phyloP scores from a whole-genome alignment of 92 coral and sea anemone species.

The Zoanthus sociatus region DNA sequence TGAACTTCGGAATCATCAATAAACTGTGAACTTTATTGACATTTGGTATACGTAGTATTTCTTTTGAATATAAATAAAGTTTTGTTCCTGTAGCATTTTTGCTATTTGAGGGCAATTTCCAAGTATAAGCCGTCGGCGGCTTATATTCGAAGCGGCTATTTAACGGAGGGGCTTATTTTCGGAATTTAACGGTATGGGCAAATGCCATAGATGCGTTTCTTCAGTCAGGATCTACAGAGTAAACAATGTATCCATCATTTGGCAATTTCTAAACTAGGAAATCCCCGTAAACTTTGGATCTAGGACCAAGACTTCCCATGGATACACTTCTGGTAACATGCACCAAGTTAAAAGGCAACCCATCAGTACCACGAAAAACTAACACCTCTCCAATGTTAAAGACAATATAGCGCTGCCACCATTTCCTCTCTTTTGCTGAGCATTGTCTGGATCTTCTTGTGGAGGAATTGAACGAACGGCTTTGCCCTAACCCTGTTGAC shows the following conservation, averaged over 20 bases:
- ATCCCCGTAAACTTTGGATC: constrained; percentile 57
- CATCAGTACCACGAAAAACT: constrained; percentile 60
- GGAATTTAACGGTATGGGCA: background rate
- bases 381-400: constrained; percentile 55
- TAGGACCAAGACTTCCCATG: constrained; percentile 52
- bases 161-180: background rate
- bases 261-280: constrained; percentile 39
- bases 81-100: too few species aligned
- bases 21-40: too few species aligned
- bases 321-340: background rate
- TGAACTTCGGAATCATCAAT: too few species aligned
- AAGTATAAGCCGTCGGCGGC: too few species aligned
- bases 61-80: too few species aligned
- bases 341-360: constrained; percentile 29
- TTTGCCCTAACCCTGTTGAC: too few species aligned
- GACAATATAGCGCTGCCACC: constrained; percentile 22
- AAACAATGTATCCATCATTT: background rate
- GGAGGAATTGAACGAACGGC: too few species aligned
- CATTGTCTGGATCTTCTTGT: background rate
- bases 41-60: too few species aligned
- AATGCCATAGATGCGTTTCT: constrained; percentile 51
- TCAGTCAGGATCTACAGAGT: constrained; percentile 34
- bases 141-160: too few species aligned
- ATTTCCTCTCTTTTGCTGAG: constrained; percentile 14
- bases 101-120: too few species aligned